These are phyloP conservation scores for Parnassius orleans DNA, from an alignment of 2,888 invertebrate genomes.

Conservation along the genomic window DNA sequence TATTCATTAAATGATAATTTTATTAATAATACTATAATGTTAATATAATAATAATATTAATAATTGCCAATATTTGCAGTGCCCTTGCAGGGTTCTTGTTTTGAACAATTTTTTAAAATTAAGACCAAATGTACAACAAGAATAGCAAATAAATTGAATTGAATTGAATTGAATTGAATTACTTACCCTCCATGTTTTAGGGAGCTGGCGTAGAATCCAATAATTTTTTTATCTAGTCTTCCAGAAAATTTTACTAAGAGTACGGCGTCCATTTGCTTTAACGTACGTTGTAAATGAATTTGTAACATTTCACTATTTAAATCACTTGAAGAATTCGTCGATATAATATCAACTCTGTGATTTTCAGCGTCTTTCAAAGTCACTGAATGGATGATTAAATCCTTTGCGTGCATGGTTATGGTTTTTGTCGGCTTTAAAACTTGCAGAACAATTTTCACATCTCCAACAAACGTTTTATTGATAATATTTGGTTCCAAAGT, in stretches of 20 bases:
- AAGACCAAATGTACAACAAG: too few relatives aligned
- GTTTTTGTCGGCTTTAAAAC: slow-evolving; percentile 61
- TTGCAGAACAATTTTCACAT: slow-evolving; percentile 69
- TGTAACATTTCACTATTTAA: slow-evolving; percentile 47
- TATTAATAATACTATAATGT: too few relatives aligned
- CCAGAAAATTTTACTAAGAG: slow-evolving; percentile 76
- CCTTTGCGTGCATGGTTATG: slow-evolving; percentile 83
- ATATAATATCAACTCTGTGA: slow-evolving; percentile 2
- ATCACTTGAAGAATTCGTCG: not conserved
- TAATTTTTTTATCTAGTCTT: slow-evolving; percentile 67
- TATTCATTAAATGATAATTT: too few relatives aligned
- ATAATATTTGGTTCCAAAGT: slow-evolving; percentile 83
- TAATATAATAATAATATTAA: too few relatives aligned
- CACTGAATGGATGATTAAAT: slow-evolving; percentile 69
- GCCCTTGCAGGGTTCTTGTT: too few relatives aligned
- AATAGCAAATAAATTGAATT: too few relatives aligned
- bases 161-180: too few relatives aligned
- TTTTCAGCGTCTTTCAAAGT: slow-evolving; percentile 37
- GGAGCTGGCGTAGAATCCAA: slow-evolving; percentile 81
- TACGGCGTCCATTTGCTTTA: slow-evolving; percentile 50
- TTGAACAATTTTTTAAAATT: too few relatives aligned
- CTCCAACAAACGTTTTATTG: slow-evolving; percentile 79
- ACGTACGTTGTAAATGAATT: slow-evolving; percentile 51
- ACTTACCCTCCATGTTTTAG: slow-evolving; percentile 71
- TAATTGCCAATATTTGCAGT: too few relatives aligned